These are phyloP conservation scores for Anastrepha ludens DNA, from an alignment of 1,140 invertebrate genomes.

Conservation along the genomic window DNA sequence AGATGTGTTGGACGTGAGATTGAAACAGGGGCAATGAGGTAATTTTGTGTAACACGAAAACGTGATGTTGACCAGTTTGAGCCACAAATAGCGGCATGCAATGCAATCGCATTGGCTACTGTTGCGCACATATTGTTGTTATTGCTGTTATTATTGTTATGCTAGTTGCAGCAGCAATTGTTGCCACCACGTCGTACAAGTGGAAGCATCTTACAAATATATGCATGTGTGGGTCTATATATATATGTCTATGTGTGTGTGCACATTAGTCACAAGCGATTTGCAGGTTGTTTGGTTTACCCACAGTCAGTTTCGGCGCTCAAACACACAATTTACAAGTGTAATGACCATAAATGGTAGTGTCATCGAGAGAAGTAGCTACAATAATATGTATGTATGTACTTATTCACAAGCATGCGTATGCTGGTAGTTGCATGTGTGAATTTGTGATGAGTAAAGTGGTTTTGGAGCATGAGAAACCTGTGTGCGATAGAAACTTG, in stretches of 20 bases:
- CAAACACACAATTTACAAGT: not conserved
- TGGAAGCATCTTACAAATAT: not conserved
- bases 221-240: not conserved
- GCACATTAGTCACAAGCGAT: conserved; percentile 15
- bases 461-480: not conserved
- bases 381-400: not conserved
- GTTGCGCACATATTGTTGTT: not conserved
- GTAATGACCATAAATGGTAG: conserved; percentile 1
- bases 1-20: conserved; percentile 25
- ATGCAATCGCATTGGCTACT: not conserved
- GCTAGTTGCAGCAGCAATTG: not conserved
- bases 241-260: not conserved
- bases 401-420: not conserved
- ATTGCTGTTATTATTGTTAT: not conserved
- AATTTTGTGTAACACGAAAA: conserved; percentile 45
- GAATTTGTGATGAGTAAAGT: not conserved
- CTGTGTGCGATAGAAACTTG: not conserved
- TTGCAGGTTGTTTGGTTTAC: not conserved
- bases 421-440: not conserved
- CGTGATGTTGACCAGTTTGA: conserved; percentile 26
- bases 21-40: conserved; percentile 14
- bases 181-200: not conserved
- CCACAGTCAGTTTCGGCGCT: not conserved
- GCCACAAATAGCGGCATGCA: not conserved
- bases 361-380: not conserved